phyloP scores from a whole-genome alignment of 2,113 vertebrate genomes.

The Nettapus auritus region DNA sequence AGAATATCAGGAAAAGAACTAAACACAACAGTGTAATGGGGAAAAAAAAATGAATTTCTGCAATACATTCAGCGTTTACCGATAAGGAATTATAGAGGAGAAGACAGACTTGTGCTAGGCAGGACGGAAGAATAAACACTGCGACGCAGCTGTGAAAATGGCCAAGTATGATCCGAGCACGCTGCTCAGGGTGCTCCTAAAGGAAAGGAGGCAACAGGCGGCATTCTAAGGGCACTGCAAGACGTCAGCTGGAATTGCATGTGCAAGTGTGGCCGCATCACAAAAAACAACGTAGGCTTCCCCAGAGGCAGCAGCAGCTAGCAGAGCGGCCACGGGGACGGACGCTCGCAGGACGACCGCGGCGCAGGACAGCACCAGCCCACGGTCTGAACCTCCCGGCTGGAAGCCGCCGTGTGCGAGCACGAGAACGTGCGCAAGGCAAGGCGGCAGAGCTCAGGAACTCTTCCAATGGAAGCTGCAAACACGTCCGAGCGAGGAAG shows the following conservation, averaged over 20 bases:
- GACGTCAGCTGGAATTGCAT: not conserved
- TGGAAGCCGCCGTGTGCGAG: not conserved
- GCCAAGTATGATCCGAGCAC: not conserved
- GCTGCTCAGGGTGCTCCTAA: not conserved
- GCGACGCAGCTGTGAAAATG: not conserved
- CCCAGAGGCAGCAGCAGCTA: not conserved
- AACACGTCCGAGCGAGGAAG: not conserved
- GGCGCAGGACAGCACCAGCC: not conserved
- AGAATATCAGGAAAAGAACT: not conserved
- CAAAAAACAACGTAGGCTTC: not conserved
- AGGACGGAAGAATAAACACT: not conserved
- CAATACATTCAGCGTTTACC: not conserved
- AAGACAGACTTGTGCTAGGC: not conserved
- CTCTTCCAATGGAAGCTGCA: not conserved
- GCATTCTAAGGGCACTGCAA: not conserved
- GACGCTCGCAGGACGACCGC: not conserved
- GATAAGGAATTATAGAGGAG: not conserved
- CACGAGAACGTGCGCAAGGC: not conserved
- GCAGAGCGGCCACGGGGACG: not conserved
- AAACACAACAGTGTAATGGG: not conserved
- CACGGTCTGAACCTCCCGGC: fast-evolving
- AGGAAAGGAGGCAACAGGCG: not conserved
- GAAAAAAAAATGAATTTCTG: not conserved
- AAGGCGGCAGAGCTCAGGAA: not conserved
- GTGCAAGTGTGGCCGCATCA: not conserved